These are phyloP conservation scores for Bilobella aurantiaca DNA, from an alignment of 1,140 invertebrate genomes.

Conservation along the genomic window DNA sequence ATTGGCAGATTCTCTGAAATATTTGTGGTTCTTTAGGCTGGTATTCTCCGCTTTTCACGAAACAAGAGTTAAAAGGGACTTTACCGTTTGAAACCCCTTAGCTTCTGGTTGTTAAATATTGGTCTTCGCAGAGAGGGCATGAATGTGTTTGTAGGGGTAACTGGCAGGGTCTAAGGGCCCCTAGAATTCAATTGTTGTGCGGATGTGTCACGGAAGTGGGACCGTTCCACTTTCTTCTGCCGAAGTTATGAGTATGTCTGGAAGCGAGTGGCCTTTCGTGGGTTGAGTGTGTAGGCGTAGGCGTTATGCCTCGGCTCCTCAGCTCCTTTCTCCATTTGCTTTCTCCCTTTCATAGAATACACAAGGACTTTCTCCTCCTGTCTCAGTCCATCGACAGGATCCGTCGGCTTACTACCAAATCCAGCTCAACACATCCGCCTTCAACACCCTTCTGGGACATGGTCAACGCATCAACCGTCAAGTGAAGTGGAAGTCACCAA, in stretches of 20 bases:
- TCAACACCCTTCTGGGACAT: background rate
- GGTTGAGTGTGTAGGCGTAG: background rate
- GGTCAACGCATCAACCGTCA: background rate
- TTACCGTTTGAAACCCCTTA: no score
- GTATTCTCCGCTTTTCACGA: no score
- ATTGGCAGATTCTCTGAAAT: no score
- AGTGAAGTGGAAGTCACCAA: background rate
- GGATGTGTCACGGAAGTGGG: background rate
- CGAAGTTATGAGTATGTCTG: background rate
- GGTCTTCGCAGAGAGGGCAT: no score
- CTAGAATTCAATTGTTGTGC: no score
- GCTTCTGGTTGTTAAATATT: no score
- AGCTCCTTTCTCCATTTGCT: background rate
- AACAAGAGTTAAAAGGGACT: no score
- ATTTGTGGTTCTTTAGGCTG: no score
- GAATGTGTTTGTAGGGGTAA: no score
- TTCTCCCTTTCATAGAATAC: background rate
- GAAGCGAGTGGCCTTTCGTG: background rate
- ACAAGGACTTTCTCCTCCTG: background rate
- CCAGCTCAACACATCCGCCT: background rate
- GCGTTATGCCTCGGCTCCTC: background rate
- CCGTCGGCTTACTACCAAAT: background rate
- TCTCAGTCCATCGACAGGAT: background rate
- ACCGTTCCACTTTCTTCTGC: background rate
- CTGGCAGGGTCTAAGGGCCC: no score